A percentile compares a stretch with the other conserved stretches of the same genome.
phyloP scores from a whole-genome alignment of 2,888 invertebrate genomes.

The Stenotaenia linearis region DNA sequence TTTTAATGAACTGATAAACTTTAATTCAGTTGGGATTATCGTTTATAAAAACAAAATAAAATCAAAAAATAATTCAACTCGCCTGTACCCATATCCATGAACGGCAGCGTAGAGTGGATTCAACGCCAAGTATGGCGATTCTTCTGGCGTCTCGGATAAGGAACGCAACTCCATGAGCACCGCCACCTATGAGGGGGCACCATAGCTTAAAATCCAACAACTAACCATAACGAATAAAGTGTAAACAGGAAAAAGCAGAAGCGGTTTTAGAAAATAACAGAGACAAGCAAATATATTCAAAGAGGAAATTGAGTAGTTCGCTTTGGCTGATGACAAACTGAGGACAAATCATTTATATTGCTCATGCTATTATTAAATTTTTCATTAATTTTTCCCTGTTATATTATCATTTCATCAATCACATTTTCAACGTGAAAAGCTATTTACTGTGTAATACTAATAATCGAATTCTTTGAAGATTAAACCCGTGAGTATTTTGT shows the following conservation, averaged over 20 bases:
- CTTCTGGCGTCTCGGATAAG: not conserved
- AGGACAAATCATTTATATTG: not conserved
- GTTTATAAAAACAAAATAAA: no score
- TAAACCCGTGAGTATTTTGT: no score
- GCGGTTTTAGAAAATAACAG: not conserved
- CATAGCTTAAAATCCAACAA: not conserved
- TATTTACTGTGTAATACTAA: no score
- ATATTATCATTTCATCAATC: no score
- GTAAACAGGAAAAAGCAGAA: not conserved
- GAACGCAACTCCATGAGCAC: not conserved
- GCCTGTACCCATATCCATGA: not conserved
- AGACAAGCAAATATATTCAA: not conserved
- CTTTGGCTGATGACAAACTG: not conserved
- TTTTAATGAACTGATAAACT: no score
- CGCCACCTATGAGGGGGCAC: not conserved
- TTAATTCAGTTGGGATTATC: no score
- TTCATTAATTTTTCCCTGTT: not conserved
- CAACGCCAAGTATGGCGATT: not conserved
- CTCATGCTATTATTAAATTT: not conserved
- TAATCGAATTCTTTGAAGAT: no score
- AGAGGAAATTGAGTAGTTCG: not conserved
- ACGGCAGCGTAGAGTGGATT: not conserved
- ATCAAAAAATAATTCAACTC: not conserved
- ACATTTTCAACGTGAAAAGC: no score
- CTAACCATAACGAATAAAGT: not conserved